Base-by-base conservation (phyloP, 2,113 vertebrate genomes). In the Bothrops jararaca region DNA sequence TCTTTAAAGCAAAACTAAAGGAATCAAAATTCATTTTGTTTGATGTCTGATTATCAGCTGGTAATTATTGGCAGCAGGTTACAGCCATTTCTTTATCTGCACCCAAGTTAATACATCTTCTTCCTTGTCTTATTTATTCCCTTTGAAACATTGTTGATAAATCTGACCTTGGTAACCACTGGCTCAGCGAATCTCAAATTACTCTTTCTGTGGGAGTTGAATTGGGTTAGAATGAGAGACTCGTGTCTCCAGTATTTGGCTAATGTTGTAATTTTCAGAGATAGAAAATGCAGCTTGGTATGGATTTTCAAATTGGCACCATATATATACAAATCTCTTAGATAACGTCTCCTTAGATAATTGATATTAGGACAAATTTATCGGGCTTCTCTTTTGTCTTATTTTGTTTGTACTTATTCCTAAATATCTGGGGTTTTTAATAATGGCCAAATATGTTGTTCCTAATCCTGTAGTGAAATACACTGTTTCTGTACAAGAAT, bases 161-260 rank as follows among this genome's bases (percentile, higher is more conserved):
- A 34, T 0, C 58, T 92, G 80, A 93, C 94, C 92, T 96, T 94
- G 39, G 6, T 91, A 92, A n/a, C 92, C 92, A 34, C 45, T 95
- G 54, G 91, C 95, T 88, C 69, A 87, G 11, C 86, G 57, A 74
- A 20, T 92, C 85, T 80, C 86, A n/a, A 92, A 89, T 69, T 18
- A 4, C n/a, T 94, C 26, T 92, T 87, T 92, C 85, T 64, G 39
- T 93, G 91, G 26, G 50, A 88, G 29, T 22, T 80, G 74, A 42
- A 80, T 45, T 45, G 58, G 86, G 50, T 93, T 23, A 29, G 85
- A 92, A 85, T 93, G 74, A 60, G 15, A 85, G 1, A 90, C 90
- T 95, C 88, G 2, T 80, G 74, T 80, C 54, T 88, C 74, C 29
- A 90, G 12, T 48, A 34, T 0, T 1, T 85, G 92, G 92, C 54